These are phyloP conservation scores for Prosapia bicincta DNA, from an alignment of 2,888 invertebrate species.

Conservation along the genomic window DNA sequence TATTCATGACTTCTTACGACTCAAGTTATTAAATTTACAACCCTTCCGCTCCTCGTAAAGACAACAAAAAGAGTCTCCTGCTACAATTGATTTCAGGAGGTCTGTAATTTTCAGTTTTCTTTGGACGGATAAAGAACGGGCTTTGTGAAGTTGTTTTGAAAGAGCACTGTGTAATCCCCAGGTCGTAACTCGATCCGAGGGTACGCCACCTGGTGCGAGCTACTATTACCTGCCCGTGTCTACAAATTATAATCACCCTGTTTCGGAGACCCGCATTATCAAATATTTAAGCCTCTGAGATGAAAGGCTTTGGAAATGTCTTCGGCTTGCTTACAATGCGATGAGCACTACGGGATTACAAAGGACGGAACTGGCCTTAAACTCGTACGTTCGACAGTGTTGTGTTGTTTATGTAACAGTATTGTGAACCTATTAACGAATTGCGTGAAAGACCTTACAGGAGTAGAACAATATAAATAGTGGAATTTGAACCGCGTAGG, in stretches of 20 bases:
- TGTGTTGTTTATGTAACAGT: too few species aligned
- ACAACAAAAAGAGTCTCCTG: not conserved
- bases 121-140: not conserved
- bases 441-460: too few species aligned
- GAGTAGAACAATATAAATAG: too few species aligned
- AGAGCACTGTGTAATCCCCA: not conserved
- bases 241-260: not conserved
- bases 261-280: not conserved
- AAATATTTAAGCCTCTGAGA: not conserved
- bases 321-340: too few species aligned
- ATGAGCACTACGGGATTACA: too few species aligned
- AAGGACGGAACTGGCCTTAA: too few species aligned
- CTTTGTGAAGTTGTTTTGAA: not conserved
- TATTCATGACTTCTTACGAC: not conserved
- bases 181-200: not conserved
- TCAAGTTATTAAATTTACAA: not conserved
- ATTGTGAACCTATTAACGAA: too few species aligned
- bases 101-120: not conserved
- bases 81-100: not conserved
- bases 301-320: too few species aligned
- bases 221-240: not conserved
- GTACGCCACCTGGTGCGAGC: not conserved
- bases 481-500: too few species aligned
- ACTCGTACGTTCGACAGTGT: too few species aligned
- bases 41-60: not conserved